phyloP scores from a whole-genome alignment of 2,113 vertebrate species.

The Eira barbara region DNA sequence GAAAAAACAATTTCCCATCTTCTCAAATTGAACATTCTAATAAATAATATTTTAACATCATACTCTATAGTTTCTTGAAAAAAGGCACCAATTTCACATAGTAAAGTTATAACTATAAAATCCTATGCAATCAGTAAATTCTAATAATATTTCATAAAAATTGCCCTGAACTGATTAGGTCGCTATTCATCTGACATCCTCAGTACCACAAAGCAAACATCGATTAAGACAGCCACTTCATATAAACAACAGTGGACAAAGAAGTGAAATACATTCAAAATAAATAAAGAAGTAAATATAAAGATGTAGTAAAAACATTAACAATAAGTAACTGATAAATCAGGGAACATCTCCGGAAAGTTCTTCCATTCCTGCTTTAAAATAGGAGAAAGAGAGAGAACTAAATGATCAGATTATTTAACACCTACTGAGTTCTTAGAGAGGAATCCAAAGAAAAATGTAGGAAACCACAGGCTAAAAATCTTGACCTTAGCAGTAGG shows the following conservation, averaged over 20 bases:
- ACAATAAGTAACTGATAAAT: slow-evolving; percentile 20
- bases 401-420: slow-evolving; percentile 40
- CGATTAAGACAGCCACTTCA: slow-evolving; percentile 52
- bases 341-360: not conserved
- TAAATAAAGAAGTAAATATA: not conserved
- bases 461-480: slow-evolving; percentile 58
- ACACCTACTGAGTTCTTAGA: slow-evolving; percentile 48
- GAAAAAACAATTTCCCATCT: not conserved
- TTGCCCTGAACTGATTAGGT: slow-evolving; percentile 42
- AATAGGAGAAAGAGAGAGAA: slow-evolving; percentile 38
- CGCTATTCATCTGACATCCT: slow-evolving; percentile 20
- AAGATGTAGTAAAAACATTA: slow-evolving; percentile 23
- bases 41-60: slow-evolving; percentile 40
- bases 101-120: slow-evolving; percentile 34
- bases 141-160: slow-evolving; percentile 32
- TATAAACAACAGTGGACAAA: slow-evolving; percentile 37
- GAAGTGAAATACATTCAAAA: slow-evolving; percentile 36
- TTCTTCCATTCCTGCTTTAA: slow-evolving; percentile 21
- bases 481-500: slow-evolving; percentile 53
- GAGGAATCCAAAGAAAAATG: slow-evolving; percentile 41
- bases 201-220: slow-evolving; percentile 25
- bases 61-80: slow-evolving; percentile 7
- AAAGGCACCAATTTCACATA: slow-evolving; percentile 36
- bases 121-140: slow-evolving; percentile 4
- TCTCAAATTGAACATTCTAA: slow-evolving; percentile 41